Base-by-base conservation (phyloP, 1,140 invertebrate species). In the Leptoteleia sp. region DNA sequence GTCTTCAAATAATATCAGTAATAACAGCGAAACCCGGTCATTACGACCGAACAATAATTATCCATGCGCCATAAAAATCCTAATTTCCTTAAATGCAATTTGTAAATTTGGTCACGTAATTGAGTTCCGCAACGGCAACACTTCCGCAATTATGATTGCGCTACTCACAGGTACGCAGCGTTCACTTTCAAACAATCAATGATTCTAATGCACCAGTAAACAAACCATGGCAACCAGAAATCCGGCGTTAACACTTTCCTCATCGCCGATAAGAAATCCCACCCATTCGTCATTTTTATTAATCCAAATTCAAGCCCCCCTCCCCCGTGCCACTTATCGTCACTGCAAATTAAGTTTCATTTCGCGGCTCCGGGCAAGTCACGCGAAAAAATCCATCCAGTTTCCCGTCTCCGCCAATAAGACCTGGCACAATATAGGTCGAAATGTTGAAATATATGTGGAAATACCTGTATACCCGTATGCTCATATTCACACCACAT, bases 151-250 rank as follows among this genome's bases (percentile, higher is more conserved):
- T 64, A 57, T 48, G 50, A 57, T 40, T 59, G 3, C 43, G 42
- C 42, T 62, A 7, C 27, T 47, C 25, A 42, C 43, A 59, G 67
- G 45, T 65, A 22, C 52, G 22, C 43, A 67, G 37, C 52, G 45
- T 67, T 75, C 71, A 67, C 54, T 76, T 76, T 76, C 64, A 33
- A 55, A 55, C 48, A 62, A 76, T 76, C 75, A 57, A 77, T 77
- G 75, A 77, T 64, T 68, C 31, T 55, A 54, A 75, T 59, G 61
- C 45, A 12, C 55, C 55, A 59, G 48, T 57, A 79, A 81, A 81
- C 76, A 81, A 73, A 12, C 65, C 80, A 42, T 81, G 47, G 80
- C 80, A 81, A 81, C 80, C 45, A 33, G 37, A n/a, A 64, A 55
- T 77, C 40, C 33, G 16, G n/a, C 31, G 17, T 62, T 48, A 55